These are phyloP conservation scores for Galerucella calmariensis DNA, from an alignment of 2,888 invertebrate genomes.

Conservation along the genomic window DNA sequence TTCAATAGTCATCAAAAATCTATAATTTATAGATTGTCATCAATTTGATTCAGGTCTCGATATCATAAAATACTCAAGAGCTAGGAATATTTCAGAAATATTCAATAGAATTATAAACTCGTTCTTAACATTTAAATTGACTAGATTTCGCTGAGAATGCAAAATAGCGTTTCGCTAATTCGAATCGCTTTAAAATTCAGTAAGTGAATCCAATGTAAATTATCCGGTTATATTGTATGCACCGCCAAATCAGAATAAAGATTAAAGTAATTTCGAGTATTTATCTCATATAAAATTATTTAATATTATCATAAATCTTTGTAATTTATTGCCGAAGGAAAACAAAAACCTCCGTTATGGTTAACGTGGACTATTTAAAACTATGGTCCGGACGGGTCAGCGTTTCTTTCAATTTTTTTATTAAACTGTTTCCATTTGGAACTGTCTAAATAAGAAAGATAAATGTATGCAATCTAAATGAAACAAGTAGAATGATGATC, in stretches of 20 bases:
- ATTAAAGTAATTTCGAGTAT: no score
- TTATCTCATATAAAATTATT: no score
- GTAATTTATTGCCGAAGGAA: not conserved
- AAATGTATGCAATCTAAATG: no score
- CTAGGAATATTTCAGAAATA: not conserved
- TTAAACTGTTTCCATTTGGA: no score
- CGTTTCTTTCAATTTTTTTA: no score
- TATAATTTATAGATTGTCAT: no score
- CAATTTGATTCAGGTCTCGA: not conserved
- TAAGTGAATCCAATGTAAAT: not conserved
- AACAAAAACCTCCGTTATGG: no score
- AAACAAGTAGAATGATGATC: no score
- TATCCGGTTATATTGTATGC: not conserved
- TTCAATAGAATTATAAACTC: not conserved
- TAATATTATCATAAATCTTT: not conserved
- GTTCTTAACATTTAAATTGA: not conserved
- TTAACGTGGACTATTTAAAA: no score
- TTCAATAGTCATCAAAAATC: no score
- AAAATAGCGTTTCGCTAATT: not conserved
- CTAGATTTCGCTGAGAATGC: not conserved
- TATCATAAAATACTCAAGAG: not conserved
- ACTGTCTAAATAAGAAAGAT: no score
- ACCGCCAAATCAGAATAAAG: not conserved
- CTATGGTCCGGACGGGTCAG: no score
- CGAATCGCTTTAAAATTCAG: not conserved